Evolutionary conservation across 2,888 invertebrate genomes (phyloP).

Genomic region (Eupsilia transversa): DNA sequence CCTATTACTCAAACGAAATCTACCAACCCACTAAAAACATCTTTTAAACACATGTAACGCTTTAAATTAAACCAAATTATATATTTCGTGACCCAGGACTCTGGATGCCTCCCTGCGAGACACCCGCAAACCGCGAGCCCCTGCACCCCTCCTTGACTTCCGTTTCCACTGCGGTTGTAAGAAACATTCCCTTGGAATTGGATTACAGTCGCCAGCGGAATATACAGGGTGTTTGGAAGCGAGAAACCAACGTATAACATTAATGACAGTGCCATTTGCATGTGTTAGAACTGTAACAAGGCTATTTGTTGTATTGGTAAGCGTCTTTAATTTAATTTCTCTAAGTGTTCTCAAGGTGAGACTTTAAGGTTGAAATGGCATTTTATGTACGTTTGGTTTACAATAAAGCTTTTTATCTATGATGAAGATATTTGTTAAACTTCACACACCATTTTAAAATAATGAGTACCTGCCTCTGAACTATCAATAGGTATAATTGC

Average conservation of each 20-base stretch:
- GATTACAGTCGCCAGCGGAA: slow-evolving; percentile 75
- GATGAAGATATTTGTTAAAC: slow-evolving; percentile 1
- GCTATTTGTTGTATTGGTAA: slow-evolving; percentile 57
- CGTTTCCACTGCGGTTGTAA: slow-evolving; percentile 80
- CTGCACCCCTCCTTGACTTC: slow-evolving; percentile 74
- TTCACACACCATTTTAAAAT: slow-evolving; percentile 8
- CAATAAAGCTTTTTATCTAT: slow-evolving; percentile 8
- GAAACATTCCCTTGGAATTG: slow-evolving; percentile 82
- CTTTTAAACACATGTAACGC: slow-evolving; percentile 43
- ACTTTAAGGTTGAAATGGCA: slow-evolving; percentile 12
- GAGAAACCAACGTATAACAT: slow-evolving; percentile 52
- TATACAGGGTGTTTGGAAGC: slow-evolving; percentile 40
- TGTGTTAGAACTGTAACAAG: slow-evolving; percentile 62
- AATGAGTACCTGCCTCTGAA: neutral
- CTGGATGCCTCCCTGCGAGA: slow-evolving; percentile 75
- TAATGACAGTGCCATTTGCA: slow-evolving; percentile 68
- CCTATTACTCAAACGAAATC: neutral
- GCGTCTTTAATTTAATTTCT: slow-evolving; percentile 33
- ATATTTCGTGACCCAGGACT: slow-evolving; percentile 75
- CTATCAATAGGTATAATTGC: slow-evolving; percentile 35
- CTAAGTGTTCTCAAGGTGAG: neutral
- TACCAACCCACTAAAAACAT: slow-evolving; percentile 44
- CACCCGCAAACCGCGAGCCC: slow-evolving; percentile 73
- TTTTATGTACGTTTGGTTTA: neutral
- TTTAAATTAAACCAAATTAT: slow-evolving; percentile 66